Evolutionary conservation across 1,140 invertebrate genomes (phyloP).

Genomic region (Adelges cooleyi): DNA sequence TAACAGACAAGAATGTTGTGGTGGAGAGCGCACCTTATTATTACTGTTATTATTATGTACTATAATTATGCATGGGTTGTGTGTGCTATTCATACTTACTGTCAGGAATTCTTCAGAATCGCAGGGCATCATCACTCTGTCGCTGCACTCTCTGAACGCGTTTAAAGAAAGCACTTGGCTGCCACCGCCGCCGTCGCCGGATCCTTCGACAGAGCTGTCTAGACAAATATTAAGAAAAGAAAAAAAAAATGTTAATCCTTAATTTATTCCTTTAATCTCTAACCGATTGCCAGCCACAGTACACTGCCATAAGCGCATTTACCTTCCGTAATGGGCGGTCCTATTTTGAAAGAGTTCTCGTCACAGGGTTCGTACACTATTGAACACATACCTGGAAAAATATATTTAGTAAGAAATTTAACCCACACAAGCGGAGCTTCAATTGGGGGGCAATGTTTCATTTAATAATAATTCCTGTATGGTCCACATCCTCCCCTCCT

Average conservation of each 20-base stretch:
- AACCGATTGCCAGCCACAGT: not conserved
- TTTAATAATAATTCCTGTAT: too few relatives aligned
- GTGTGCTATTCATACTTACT: too few relatives aligned
- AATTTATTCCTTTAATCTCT: too few relatives aligned
- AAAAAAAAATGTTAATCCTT: not conserved
- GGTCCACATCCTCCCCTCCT: too few relatives aligned
- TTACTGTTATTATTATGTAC: too few relatives aligned
- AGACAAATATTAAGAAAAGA: not conserved
- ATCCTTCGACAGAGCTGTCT: conserved; percentile 36
- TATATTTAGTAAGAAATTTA: not conserved
- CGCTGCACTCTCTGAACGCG: conserved; percentile 44
- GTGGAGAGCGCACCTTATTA: too few relatives aligned
- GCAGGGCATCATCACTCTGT: conserved; percentile 64
- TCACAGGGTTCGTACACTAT: conserved; percentile 64
- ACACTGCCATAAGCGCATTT: not conserved
- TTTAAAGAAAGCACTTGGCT: not conserved
- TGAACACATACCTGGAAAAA: conserved; percentile 48
- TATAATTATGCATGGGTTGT: too few relatives aligned
- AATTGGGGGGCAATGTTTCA: too few relatives aligned
- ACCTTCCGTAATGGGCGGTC: conserved; percentile 37
- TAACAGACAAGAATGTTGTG: too few relatives aligned
- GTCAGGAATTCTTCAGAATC: conserved; percentile 69
- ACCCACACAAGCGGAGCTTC: too few relatives aligned
- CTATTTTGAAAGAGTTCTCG: conserved; percentile 62
- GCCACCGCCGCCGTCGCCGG: conserved; percentile 34